Base-by-base conservation (phyloP, 2,797 vertebrate genomes). In the Acipenser ruthenus region DNA sequence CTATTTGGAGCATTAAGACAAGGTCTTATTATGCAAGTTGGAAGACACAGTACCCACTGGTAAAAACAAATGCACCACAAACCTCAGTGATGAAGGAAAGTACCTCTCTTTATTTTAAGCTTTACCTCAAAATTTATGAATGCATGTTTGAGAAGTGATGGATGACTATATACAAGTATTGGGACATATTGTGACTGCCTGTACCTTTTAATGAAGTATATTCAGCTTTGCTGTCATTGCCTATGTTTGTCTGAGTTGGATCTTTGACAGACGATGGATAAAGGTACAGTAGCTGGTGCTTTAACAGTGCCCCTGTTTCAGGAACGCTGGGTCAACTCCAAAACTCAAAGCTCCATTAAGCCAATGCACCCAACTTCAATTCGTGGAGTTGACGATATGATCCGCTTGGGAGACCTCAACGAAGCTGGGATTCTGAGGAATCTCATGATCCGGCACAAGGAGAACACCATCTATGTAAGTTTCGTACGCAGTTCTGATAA, bases 371-470 rank as follows among this genome's bases (percentile, higher is more conserved):
- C 94, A 59, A 92, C 90, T 66, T 94, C 92, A 0, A 84, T 82
- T 7, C 83, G 88, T 6, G 96, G 94, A 0, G 94, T 98, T 64
- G 95, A 99, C 4, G 96, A 99, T 83, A 99, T 99, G 97, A 98
- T 99, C 71, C 18, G 80, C 52, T 88, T 99, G 0, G 96, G 95
- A 1, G 96, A 99, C 60, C 87, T 99, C 61, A 87, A 95, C 0
- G 96, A 99, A 83, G 96, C 94, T 0, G 94, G 94, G 58, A 91
- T 99, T 59, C 92, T 99, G 60, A 90, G 91, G 77, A 99, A 99
- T 84, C 93, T 99, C 52, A 83, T 96, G 73, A 89, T 97, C 66
- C 95, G 97, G 49, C 93, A 97, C 81, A 93, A 84, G 75, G 89
- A 96, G 62, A 90, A 94, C 75, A 77, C 83, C 79, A 96, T 99